phyloP scores from a whole-genome alignment of 2,113 vertebrate genomes.

The Syngnathus typhle region DNA sequence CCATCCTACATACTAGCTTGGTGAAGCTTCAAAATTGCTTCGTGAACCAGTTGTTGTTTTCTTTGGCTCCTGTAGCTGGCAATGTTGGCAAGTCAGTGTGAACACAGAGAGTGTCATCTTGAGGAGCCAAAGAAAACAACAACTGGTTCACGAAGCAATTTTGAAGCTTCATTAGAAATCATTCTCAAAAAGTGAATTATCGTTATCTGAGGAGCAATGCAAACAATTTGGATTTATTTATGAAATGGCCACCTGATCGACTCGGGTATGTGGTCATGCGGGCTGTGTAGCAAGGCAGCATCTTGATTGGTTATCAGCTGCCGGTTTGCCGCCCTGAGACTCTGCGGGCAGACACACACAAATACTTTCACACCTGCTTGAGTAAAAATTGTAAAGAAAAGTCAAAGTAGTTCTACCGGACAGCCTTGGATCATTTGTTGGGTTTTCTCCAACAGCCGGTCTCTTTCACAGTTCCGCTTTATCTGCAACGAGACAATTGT shows the following conservation, averaged over 20 bases:
- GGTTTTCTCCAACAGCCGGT: slow-evolving; percentile 62
- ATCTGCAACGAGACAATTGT: slow-evolving; percentile 58
- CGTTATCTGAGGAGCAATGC: background rate
- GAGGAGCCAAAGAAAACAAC: too few species aligned
- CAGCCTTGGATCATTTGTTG: slow-evolving; percentile 73
- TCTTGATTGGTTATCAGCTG: slow-evolving; percentile 76
- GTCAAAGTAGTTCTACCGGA: slow-evolving; percentile 63
- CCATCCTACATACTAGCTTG: background rate
- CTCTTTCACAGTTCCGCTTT: slow-evolving; percentile 61
- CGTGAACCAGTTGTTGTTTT: too few species aligned
- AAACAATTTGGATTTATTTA: background rate
- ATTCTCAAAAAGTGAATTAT: background rate
- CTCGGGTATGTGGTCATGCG: slow-evolving; percentile 63
- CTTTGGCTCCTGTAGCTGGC: too few species aligned
- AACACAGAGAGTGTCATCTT: too few species aligned
- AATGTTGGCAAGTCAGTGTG: too few species aligned
- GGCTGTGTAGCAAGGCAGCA: slow-evolving; percentile 68
- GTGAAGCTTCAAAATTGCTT: too few species aligned
- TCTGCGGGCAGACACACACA: slow-evolving; percentile 52
- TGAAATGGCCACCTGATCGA: slow-evolving; percentile 70
- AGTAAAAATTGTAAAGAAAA: too few species aligned
- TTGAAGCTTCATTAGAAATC: background rate
- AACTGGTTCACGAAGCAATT: too few species aligned
- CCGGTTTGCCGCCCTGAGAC: slow-evolving; percentile 72
- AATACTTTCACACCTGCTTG: too few species aligned